Percentiles rank a stretch among this genome's conserved stretches.
Conservation (phyloP, 2,888 invertebrate genomes). For the Lamellibrachia satsuma region DNA sequence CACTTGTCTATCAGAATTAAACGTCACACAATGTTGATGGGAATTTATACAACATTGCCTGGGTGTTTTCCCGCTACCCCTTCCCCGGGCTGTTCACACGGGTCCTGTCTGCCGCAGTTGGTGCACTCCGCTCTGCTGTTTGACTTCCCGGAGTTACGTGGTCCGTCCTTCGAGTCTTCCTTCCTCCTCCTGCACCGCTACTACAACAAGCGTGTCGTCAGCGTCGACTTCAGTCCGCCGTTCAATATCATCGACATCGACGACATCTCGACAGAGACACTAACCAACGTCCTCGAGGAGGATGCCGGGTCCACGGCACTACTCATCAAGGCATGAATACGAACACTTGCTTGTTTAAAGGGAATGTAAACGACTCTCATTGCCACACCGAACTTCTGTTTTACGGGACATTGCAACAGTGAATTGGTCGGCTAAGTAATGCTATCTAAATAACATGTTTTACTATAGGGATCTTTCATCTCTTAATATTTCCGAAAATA, state of each 20-base stretch:
- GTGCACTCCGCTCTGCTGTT: slow-evolving; percentile 19
- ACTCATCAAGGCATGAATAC: background rate
- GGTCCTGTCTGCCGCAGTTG: background rate
- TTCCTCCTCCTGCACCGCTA: slow-evolving; percentile 25
- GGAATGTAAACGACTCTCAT: background rate
- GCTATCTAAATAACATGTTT: background rate
- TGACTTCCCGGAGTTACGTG: slow-evolving; percentile 23
- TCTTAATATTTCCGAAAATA: no score
- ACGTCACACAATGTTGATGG: no score
- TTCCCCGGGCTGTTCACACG: background rate
- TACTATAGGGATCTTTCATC: background rate
- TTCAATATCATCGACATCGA: slow-evolving; percentile 5
- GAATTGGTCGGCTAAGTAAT: background rate
- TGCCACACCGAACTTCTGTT: background rate
- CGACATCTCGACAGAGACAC: background rate
- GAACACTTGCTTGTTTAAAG: no score
- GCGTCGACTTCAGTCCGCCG: background rate
- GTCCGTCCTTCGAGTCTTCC: slow-evolving; percentile 21
- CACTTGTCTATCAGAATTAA: no score
- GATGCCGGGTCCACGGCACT: background rate
- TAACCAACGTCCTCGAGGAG: background rate
- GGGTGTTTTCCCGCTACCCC: no score
- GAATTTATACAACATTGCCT: no score
- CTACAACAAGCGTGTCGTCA: slow-evolving; percentile 17
- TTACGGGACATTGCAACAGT: background rate